A percentile compares a stretch with the other conserved stretches of the same genome.
phyloP scores from a whole-genome alignment of 2,113 vertebrate genomes.

The Periophthalmodon schlosseri region DNA sequence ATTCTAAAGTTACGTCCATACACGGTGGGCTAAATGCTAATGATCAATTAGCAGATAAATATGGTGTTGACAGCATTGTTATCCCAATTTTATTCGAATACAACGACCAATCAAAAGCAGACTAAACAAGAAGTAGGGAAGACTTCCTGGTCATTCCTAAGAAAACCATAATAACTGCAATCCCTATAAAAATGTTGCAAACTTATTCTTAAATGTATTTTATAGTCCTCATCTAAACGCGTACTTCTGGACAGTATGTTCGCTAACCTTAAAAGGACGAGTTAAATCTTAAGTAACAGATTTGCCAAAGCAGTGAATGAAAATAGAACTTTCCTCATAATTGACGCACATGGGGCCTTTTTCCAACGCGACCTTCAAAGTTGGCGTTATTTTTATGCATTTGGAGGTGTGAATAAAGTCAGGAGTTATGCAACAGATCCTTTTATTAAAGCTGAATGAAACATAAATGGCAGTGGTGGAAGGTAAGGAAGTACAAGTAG shows the following conservation, averaged over 20 bases:
- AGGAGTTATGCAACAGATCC: conserved; percentile 33
- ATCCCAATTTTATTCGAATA: conserved; percentile 37
- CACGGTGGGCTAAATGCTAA: conserved; percentile 30
- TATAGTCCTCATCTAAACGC: not conserved
- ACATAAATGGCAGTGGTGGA: not conserved
- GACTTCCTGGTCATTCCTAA: conserved; percentile 65
- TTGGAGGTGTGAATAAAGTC: conserved; percentile 53
- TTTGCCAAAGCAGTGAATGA: not conserved
- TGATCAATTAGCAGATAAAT: conserved; percentile 29
- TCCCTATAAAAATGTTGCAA: not conserved
- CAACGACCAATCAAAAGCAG: conserved; percentile 67
- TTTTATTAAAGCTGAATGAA: conserved; percentile 12
- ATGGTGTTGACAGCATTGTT: conserved; percentile 46
- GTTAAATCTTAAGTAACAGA: not conserved
- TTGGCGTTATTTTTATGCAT: conserved; percentile 25
- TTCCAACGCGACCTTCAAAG: conserved; percentile 33
- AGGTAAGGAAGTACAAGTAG: too few relatives aligned
- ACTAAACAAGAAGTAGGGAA: conserved; percentile 80
- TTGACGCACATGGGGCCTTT: conserved; percentile 24
- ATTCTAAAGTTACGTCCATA: conserved; percentile 31
- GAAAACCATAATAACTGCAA: not conserved
- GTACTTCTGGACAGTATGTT: not conserved
- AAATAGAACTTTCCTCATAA: not conserved
- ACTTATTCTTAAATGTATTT: too few relatives aligned
- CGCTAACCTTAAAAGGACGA: not conserved